Evolutionary conservation across 1,140 invertebrate genomes (phyloP).

Genomic region (Tachypleus tridentatus): DNA sequence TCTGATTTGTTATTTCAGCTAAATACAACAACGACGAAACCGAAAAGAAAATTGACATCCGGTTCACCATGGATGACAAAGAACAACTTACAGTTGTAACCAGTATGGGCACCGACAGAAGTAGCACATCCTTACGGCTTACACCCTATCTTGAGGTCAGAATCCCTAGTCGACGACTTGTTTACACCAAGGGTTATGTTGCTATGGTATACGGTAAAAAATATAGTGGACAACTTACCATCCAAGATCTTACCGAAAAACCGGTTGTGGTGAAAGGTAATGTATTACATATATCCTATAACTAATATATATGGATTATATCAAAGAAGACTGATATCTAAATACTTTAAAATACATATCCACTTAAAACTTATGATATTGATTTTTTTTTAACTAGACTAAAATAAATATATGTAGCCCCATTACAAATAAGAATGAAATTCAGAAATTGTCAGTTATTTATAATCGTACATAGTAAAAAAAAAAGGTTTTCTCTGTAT

Average conservation of each 20-base stretch:
- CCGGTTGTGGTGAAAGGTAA: slow-evolving; percentile 18
- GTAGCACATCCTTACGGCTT: slow-evolving; percentile 22
- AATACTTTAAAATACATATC: too few relatives aligned
- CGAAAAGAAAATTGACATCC: slow-evolving; percentile 18
- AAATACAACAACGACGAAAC: slow-evolving; percentile 14
- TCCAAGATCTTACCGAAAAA: slow-evolving; percentile 18
- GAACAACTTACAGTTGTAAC: slow-evolving; percentile 23
- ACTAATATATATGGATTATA: too few relatives aligned
- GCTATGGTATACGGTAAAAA: slow-evolving; percentile 8
- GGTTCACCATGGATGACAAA: slow-evolving; percentile 21
- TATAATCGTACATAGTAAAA: too few relatives aligned
- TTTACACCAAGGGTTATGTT: slow-evolving; percentile 7
- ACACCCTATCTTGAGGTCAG: slow-evolving; percentile 16
- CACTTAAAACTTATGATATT: too few relatives aligned
- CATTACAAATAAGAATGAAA: too few relatives aligned
- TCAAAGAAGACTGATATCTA: too few relatives aligned
- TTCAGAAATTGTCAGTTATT: too few relatives aligned
- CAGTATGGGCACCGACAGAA: slow-evolving; percentile 19
- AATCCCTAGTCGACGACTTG: slow-evolving; percentile 4
- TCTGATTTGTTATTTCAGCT: slow-evolving; percentile 6
- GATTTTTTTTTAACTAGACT: too few relatives aligned
- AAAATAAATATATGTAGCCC: too few relatives aligned
- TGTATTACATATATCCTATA: too few relatives aligned
- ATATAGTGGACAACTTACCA: slow-evolving; percentile 8
- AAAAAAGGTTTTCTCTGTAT: too few relatives aligned